These are phyloP conservation scores for Epinephelus fuscoguttatus DNA, from an alignment of 2,113 vertebrate genomes.

Conservation along the genomic window DNA sequence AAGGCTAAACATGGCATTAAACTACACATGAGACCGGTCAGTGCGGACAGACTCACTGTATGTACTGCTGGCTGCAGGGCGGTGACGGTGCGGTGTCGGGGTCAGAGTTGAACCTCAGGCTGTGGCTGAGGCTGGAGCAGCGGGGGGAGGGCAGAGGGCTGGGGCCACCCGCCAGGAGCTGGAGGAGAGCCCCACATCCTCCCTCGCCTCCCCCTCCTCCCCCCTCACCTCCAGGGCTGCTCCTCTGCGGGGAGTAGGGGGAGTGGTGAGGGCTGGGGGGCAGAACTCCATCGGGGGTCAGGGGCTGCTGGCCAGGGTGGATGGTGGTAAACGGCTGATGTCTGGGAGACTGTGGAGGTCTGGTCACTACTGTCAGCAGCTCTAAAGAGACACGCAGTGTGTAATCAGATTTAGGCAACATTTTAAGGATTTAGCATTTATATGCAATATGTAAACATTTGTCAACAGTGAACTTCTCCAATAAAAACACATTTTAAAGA, in stretches of 20 bases:
- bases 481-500: too few relatives aligned
- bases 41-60: slow-evolving; percentile 85
- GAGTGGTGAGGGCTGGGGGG: slow-evolving; percentile 54
- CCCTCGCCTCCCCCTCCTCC: slow-evolving; percentile 40
- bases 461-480: too few relatives aligned
- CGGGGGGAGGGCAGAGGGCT: slow-evolving; percentile 92
- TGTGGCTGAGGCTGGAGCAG: slow-evolving; percentile 92
- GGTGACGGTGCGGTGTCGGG: slow-evolving; percentile 94
- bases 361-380: slow-evolving; percentile 35
- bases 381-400: slow-evolving; percentile 44
- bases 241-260: slow-evolving; percentile 46
- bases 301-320: slow-evolving; percentile 48
- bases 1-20: too few relatives aligned
- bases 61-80: slow-evolving; percentile 93
- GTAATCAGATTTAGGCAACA: background rate
- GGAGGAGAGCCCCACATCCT: slow-evolving; percentile 88
- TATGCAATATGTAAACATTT: too few relatives aligned
- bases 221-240: slow-evolving; percentile 47
- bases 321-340: slow-evolving; percentile 54
- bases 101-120: slow-evolving; percentile 94
- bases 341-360: slow-evolving; percentile 53
- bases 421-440: background rate
- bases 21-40: too few relatives aligned
- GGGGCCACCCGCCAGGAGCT: slow-evolving; percentile 90
- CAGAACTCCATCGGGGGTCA: slow-evolving; percentile 2